These are phyloP conservation scores for Clanis bilineata DNA, from an alignment of 2,888 invertebrate species.

Conservation along the genomic window DNA sequence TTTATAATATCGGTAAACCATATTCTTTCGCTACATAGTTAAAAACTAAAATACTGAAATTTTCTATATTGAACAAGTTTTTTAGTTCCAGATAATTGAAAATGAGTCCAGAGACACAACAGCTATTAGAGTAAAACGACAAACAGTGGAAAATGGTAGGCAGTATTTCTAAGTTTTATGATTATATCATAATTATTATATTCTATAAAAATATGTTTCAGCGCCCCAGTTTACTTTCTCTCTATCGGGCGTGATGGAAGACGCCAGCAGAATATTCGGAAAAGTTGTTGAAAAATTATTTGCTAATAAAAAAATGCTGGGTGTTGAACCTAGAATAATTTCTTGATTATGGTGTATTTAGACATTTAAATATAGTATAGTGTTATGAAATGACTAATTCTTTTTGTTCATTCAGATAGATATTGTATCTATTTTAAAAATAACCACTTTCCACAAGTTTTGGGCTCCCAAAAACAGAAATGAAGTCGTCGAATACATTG, in stretches of 20 bases:
- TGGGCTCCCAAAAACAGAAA: too few species aligned
- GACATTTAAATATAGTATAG: too few species aligned
- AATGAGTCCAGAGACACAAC: neutral
- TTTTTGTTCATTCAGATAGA: too few species aligned
- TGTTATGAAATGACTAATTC: too few species aligned
- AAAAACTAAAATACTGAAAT: too few species aligned
- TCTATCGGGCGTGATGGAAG: slow-evolving; percentile 41
- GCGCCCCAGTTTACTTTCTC: slow-evolving; percentile 15
- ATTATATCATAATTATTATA: too few species aligned
- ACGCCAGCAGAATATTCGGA: slow-evolving; percentile 48
- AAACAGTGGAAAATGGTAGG: neutral
- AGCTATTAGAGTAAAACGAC: neutral
- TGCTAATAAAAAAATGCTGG: slow-evolving; percentile 48
- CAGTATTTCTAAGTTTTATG: neutral
- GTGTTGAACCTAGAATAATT: slow-evolving; percentile 37
- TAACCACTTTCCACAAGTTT: too few species aligned
- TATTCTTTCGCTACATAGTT: too few species aligned
- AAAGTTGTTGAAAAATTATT: slow-evolving; percentile 49
- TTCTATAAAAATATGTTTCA: neutral
- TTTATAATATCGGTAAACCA: too few species aligned
- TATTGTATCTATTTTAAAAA: too few species aligned
- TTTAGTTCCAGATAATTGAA: neutral
- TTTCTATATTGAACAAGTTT: neutral
- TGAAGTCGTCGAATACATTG: too few species aligned
- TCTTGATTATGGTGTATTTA: neutral